Base-by-base conservation (phyloP, 2,888 invertebrate species). In the Emmelina monodactyla region DNA sequence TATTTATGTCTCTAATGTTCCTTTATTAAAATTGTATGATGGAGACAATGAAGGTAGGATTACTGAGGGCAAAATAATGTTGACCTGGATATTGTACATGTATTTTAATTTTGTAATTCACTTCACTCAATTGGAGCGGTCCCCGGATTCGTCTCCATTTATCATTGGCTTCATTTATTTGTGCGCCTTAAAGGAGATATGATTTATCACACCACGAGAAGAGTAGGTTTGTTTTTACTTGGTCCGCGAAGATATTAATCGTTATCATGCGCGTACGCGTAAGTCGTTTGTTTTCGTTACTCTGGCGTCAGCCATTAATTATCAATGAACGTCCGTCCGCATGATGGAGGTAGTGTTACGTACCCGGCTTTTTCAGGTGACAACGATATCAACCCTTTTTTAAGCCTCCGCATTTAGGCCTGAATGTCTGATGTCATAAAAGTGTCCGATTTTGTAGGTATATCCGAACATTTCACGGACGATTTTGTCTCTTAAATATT, bases 221-320 rank as follows among this genome's bases (percentile, higher is more conserved):
- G 53, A 61, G 67, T 71, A 64, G 70, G 72, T 75, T 71, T 76
- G 79, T 78, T 79, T 78, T 79, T 78, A 71, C 71, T 63, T 59
- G 50, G 55, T 60, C 64, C 46, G 65, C 66, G 62, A 66, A 70
- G 76, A 78, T 79, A 79, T 79, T 76, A 79, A 79, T 79, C 76
- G 78, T 70, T 67, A 75, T 71, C 71, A 70, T 65, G 66, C 70
- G 72, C 71, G 68, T 66, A 58, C 66, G 66, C 58, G 59, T 76
- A 76, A 65, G 68, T 76, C 76, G 75, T 78, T 78, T 79, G 75
- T 79, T 73, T 75, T 78, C 78, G 76, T 79, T 76, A 75, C 62
- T 58, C 55, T 73, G 73, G 68, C 75, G n/a, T 65, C 65, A 49
- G 65, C 69, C 78, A 76, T 78, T 78, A 78, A 79, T 78, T 79